Conservation (phyloP, 1,140 invertebrate species). For the Heliconius eleuchia region DNA sequence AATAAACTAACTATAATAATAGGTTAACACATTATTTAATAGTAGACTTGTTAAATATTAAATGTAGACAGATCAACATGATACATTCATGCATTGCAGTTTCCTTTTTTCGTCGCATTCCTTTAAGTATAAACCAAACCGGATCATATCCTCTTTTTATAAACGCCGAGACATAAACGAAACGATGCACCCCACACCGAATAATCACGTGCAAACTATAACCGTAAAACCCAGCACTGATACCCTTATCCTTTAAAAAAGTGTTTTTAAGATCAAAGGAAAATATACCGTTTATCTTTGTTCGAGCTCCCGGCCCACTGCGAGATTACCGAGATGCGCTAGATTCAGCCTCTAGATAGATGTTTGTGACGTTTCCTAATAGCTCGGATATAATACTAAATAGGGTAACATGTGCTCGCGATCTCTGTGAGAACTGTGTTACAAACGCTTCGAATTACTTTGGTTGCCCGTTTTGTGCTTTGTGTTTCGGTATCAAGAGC, state of each 20-base stretch:
- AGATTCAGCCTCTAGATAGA: constrained; percentile 26
- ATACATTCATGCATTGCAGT: neutral
- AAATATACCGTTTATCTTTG: constrained; percentile 21
- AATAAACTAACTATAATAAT: too few species aligned
- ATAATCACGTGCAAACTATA: constrained; percentile 17
- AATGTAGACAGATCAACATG: neutral
- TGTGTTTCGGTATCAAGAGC: neutral
- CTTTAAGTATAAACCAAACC: neutral
- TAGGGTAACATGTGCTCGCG: constrained; percentile 23
- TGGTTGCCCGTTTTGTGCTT: neutral
- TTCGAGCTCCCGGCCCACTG: constrained; percentile 13
- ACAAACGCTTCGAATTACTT: constrained; percentile 8
- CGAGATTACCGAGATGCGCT: constrained; percentile 20
- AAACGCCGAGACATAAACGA: constrained; percentile 11
- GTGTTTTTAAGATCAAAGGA: constrained; percentile 14
- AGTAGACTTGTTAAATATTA: neutral
- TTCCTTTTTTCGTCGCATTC: neutral
- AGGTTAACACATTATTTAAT: too few species aligned
- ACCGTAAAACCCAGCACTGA: constrained; percentile 17
- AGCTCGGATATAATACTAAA: constrained; percentile 26
- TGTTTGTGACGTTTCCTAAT: constrained; percentile 26
- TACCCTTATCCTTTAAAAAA: constrained; percentile 19
- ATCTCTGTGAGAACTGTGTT: constrained; percentile 21
- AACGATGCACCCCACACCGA: constrained; percentile 22
- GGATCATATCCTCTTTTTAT: constrained; percentile 3